phyloP scores from a whole-genome alignment of 2,797 vertebrate species.

The Allobates femoralis region DNA sequence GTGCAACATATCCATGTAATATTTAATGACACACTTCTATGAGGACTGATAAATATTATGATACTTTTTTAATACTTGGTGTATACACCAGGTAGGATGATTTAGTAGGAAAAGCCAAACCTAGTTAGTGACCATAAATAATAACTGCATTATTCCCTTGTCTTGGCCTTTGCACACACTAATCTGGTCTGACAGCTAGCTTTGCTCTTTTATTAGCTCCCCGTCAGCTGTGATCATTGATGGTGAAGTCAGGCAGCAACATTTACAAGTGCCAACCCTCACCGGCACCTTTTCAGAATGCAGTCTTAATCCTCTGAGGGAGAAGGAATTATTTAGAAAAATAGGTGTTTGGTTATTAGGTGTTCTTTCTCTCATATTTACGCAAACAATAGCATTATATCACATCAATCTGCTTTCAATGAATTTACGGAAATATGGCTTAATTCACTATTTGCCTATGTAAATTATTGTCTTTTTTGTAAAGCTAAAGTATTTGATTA shows the following conservation, averaged over 20 bases:
- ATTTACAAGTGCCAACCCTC: conserved; percentile 88
- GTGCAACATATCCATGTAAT: background rate
- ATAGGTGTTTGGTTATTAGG: background rate
- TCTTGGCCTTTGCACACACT: conserved; percentile 87
- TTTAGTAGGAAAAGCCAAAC: conserved; percentile 77
- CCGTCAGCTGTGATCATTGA: conserved; percentile 90
- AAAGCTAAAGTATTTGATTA: too few relatives aligned
- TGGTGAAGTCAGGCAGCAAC: conserved; percentile 91
- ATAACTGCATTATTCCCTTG: conserved; percentile 87
- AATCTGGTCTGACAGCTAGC: conserved; percentile 93
- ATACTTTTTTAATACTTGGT: conserved; percentile 64
- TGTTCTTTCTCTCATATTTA: background rate
- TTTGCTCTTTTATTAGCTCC: conserved; percentile 96
- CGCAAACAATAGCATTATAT: background rate
- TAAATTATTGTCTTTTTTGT: background rate
- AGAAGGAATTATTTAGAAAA: conserved; percentile 26
- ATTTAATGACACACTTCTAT: background rate
- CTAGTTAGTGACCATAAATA: conserved; percentile 90
- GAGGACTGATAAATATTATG: background rate
- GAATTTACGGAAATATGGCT: too few relatives aligned
- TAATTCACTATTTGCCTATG: background rate
- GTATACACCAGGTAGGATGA: conserved; percentile 79
- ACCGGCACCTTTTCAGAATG: conserved; percentile 66
- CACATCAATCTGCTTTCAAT: background rate
- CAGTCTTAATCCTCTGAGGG: conserved; percentile 54